These are phyloP conservation scores for Hanleya hanleyi DNA, from an alignment of 2,888 invertebrate genomes.

Conservation along the genomic window DNA sequence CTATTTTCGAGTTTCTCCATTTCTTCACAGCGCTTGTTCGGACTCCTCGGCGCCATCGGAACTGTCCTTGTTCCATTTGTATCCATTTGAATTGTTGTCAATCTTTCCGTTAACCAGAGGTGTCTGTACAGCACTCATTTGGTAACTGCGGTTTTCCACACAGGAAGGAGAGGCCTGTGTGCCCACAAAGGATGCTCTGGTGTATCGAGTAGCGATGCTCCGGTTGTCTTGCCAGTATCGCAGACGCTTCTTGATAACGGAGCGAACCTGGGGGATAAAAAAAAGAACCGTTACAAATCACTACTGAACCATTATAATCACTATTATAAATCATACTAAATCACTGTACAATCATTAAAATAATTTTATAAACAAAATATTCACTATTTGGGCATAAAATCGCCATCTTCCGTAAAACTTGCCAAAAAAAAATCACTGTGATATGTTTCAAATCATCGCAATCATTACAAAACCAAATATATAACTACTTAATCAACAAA, in stretches of 20 bases:
- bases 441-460: too few species aligned
- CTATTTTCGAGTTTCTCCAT: too few species aligned
- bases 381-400: too few species aligned
- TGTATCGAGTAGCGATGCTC: constrained; percentile 29
- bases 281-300: too few species aligned
- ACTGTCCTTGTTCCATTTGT: not conserved
- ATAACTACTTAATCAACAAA: too few species aligned
- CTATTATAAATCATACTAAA: too few species aligned
- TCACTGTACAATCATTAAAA: too few species aligned
- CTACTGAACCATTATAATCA: too few species aligned
- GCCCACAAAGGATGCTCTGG: constrained; percentile 23
- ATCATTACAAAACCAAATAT: too few species aligned
- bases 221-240: constrained; percentile 26
- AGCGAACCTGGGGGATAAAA: constrained; percentile 23
- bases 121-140: not conserved
- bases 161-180: constrained; percentile 3
- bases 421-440: too few species aligned
- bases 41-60: not conserved
- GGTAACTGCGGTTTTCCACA: not conserved
- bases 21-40: not conserved
- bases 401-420: too few species aligned
- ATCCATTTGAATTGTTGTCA: not conserved
- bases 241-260: constrained; percentile 21
- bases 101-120: not conserved
- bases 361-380: too few species aligned